Evolutionary conservation across 2,888 invertebrate genomes (phyloP).

Genomic region (Nebria salina): DNA sequence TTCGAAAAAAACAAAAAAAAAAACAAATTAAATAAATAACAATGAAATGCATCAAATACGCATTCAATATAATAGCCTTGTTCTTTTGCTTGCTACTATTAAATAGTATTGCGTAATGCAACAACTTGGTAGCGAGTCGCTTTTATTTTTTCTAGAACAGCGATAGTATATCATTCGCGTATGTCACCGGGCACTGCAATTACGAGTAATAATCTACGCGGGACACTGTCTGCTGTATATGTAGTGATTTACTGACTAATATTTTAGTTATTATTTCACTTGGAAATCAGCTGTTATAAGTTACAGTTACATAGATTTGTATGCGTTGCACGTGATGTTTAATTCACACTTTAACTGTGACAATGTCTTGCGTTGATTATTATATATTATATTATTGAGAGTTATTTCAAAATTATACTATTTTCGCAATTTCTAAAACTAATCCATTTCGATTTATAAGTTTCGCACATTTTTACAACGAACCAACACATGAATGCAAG

Average conservation of each 20-base stretch:
- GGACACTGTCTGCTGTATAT: conserved; percentile 19
- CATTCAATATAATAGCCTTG: not conserved
- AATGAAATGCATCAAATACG: not conserved
- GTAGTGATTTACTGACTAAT: conserved; percentile 34
- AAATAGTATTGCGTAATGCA: not conserved
- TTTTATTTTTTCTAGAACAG: not conserved
- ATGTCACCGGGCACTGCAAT: conserved; percentile 45
- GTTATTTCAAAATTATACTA: no score
- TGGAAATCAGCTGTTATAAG: conserved; percentile 36
- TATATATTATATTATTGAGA: no score
- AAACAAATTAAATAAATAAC: not conserved
- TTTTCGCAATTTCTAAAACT: no score
- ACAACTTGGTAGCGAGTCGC: not conserved
- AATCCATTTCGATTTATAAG: no score
- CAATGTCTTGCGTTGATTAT: not conserved
- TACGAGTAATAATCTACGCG: conserved; percentile 44
- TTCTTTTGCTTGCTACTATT: not conserved
- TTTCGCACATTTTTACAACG: no score
- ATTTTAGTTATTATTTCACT: conserved; percentile 33
- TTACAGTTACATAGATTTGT: not conserved
- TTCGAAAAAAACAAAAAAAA: conserved; percentile 52
- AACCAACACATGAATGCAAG: no score
- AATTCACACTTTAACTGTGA: not conserved
- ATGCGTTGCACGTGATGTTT: not conserved
- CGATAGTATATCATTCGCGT: conserved; percentile 35